Evolutionary conservation across 2,797 vertebrate genomes (phyloP).

Genomic region (Cryptoprocta ferox): DNA sequence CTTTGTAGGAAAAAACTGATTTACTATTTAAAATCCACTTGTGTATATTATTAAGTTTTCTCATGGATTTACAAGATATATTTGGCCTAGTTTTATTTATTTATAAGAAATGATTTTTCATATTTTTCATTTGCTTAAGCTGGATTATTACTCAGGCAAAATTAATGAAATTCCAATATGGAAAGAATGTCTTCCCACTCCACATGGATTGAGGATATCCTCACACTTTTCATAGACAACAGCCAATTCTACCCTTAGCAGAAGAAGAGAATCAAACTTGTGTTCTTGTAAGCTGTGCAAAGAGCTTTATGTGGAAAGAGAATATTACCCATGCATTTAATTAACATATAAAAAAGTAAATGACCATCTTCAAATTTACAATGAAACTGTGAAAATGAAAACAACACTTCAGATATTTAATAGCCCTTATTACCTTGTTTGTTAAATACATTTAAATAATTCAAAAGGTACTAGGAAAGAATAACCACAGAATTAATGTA

Average conservation of each 20-base stretch:
- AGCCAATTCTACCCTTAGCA: not conserved
- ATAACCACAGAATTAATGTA: constrained; percentile 32
- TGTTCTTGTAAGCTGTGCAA: constrained; percentile 16
- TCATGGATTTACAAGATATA: constrained; percentile 1
- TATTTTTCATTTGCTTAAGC: constrained; percentile 51
- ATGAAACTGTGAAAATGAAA: constrained; percentile 45
- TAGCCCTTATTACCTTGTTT: constrained; percentile 1
- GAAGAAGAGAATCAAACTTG: constrained; percentile 18
- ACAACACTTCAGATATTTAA: constrained; percentile 40
- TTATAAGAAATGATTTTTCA: constrained; percentile 35
- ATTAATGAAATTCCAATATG: constrained; percentile 46
- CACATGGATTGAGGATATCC: constrained; percentile 13
- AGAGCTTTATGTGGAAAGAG: not conserved
- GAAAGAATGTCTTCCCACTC: constrained; percentile 35
- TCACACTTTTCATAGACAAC: constrained; percentile 17
- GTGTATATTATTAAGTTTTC: constrained; percentile 40
- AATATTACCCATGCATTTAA: not conserved
- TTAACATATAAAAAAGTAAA: constrained; percentile 42
- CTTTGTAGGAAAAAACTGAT: constrained; percentile 43
- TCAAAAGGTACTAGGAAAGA: constrained; percentile 32
- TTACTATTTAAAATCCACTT: constrained; percentile 58
- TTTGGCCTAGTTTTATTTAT: constrained; percentile 43
- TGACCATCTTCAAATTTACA: constrained; percentile 20
- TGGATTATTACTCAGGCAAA: constrained; percentile 33
- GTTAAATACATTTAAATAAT: constrained; percentile 54